phyloP scores from a whole-genome alignment of 2,888 invertebrate genomes.

The Noctua comes region DNA sequence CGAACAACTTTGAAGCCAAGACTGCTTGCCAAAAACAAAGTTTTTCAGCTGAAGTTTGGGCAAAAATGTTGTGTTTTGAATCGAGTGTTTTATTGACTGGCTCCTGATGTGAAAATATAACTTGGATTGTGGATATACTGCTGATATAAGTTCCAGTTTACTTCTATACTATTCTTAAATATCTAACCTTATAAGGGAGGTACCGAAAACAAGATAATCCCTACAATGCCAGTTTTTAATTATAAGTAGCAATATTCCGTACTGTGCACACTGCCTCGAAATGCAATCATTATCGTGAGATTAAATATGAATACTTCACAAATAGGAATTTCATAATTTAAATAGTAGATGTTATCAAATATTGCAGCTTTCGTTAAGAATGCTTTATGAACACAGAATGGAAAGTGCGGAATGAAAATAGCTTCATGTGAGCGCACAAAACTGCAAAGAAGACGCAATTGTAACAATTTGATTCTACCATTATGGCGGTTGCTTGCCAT shows the following conservation, averaged over 20 bases:
- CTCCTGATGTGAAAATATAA: slow-evolving; percentile 25
- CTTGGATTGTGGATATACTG: not conserved
- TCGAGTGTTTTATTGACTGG: slow-evolving; percentile 64
- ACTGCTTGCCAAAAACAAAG: slow-evolving; percentile 74
- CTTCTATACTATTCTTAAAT: too few species aligned
- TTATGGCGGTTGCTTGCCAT: slow-evolving; percentile 41
- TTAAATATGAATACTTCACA: not conserved
- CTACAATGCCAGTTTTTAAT: not conserved
- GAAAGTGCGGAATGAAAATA: not conserved
- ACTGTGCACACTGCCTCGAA: not conserved
- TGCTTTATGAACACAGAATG: not conserved
- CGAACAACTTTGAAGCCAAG: slow-evolving; percentile 63
- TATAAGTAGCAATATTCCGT: too few species aligned
- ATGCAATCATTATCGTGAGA: not conserved
- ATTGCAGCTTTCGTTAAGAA: not conserved
- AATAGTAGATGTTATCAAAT: not conserved
- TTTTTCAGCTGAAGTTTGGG: slow-evolving; percentile 64
- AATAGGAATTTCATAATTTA: not conserved
- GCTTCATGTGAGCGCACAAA: not conserved
- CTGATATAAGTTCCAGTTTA: too few species aligned
- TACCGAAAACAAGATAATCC: too few species aligned
- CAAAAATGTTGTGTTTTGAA: slow-evolving; percentile 69
- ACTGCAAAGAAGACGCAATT: slow-evolving; percentile 33
- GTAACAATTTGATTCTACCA: slow-evolving; percentile 44
- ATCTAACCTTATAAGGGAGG: too few species aligned